Evolutionary conservation across 2,797 vertebrate genomes (phyloP).

Genomic region (Epinephelus coioides): DNA sequence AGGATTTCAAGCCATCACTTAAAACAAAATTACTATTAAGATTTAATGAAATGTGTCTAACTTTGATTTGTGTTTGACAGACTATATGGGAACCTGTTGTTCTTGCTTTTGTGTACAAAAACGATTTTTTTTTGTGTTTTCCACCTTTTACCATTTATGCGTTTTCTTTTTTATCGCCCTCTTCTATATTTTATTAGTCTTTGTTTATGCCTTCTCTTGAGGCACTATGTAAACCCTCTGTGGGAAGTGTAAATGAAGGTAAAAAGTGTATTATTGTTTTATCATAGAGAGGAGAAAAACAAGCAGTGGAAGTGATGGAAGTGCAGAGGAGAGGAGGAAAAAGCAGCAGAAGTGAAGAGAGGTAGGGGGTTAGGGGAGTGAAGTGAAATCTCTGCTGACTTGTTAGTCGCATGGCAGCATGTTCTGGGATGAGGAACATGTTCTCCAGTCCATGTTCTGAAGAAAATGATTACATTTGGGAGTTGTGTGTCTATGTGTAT

Average conservation of each 20-base stretch:
- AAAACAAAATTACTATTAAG: background rate
- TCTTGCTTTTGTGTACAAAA: background rate
- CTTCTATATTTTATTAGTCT: slow-evolving; percentile 29
- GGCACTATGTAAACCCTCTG: slow-evolving; percentile 17
- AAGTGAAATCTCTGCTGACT: slow-evolving; percentile 61
- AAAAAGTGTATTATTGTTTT: slow-evolving; percentile 27
- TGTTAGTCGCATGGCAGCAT: slow-evolving; percentile 63
- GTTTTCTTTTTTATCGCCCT: background rate
- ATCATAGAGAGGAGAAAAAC: slow-evolving; percentile 27
- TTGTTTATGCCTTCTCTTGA: slow-evolving; percentile 31
- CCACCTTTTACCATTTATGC: slow-evolving; percentile 8
- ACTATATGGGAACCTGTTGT: background rate
- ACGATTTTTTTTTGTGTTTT: background rate
- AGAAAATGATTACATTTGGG: slow-evolving; percentile 44
- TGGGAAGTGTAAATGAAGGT: slow-evolving; percentile 32
- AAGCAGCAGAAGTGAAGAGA: background rate
- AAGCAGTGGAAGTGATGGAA: background rate
- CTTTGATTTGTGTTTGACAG: slow-evolving; percentile 5
- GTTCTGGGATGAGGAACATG: slow-evolving; percentile 52
- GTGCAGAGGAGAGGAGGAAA: slow-evolving; percentile 9
- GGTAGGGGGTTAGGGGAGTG: background rate
- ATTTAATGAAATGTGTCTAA: background rate
- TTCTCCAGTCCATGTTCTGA: slow-evolving; percentile 40
- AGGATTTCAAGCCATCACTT: background rate
- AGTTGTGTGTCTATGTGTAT: slow-evolving; percentile 13